Base-by-base conservation (phyloP, 2,113 vertebrate genomes). In the Hippoglossus stenolepis region DNA sequence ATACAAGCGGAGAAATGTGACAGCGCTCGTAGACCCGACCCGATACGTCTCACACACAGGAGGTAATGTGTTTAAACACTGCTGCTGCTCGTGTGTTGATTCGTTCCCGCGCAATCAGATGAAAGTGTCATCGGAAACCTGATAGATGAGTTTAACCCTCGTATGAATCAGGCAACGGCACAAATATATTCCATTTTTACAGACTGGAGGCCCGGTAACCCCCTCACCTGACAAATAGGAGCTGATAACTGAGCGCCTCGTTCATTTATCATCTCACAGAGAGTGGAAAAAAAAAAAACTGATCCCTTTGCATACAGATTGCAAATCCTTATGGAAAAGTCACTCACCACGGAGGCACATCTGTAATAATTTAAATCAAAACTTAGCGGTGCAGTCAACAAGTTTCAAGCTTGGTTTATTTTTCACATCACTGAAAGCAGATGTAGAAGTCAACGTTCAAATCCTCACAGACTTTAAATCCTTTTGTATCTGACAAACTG, bases 231-330 rank as follows among this genome's bases (percentile, higher is more conserved):
- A 57, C 70, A 85, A 84, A 83, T 58, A 70, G 43, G 71, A 82
- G 78, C 79, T 85, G 86, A 87, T 85, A 87, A 59, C 79, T 10
- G 11, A 45, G 60, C 53, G 65, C 59, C 53, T 28, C 43, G 61
- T 83, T 92, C 79, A 83, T 93, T 86, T 74, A 82, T 91, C 87
- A 87, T 49, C 73, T 23, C 49, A 68, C 56, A 47, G 60, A n/a
- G 49, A 61, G 59, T 18, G 20, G 2, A 20, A 61, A 65, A 70
- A 80, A 21, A 61, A 65, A 70, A 77, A 58, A 6, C 11, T 49
- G 35, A 61, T 51, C 47, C 20, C 49, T 86, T 88, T 83, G 86
- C 88, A 87, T 89, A 67, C 83, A 86, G 85, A 89, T 85, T 86
- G 81, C 54, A 83, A 80, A 86, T 79, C 82, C 85, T 77, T 79